phyloP scores from a whole-genome alignment of 2,113 vertebrate genomes.

The Clinocottus analis region DNA sequence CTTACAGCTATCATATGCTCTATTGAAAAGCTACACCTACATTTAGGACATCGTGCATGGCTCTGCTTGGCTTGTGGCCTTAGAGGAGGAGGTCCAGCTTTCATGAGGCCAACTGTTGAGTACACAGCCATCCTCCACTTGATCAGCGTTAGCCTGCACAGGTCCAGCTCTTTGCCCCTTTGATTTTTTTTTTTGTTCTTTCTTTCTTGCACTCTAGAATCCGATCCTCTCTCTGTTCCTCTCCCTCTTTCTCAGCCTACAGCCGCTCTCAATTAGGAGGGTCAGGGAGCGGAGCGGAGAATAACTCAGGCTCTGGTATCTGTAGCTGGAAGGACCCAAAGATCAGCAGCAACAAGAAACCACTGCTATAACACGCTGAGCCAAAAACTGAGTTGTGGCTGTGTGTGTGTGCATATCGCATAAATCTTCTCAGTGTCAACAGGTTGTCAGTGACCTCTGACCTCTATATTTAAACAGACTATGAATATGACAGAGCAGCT shows the following conservation, averaged over 20 bases:
- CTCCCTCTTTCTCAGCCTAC: conserved; percentile 61
- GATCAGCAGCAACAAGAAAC: conserved; percentile 72
- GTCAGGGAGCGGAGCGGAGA: conserved; percentile 76
- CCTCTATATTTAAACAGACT: conserved; percentile 59
- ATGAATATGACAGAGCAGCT: conserved; percentile 52
- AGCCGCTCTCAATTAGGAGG: conserved; percentile 84
- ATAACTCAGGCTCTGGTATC: conserved; percentile 79
- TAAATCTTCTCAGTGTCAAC: conserved; percentile 74
- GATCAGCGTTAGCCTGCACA: conserved; percentile 38
- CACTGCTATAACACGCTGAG: conserved; percentile 45
- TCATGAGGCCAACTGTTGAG: conserved; percentile 66
- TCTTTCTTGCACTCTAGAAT: conserved; percentile 46
- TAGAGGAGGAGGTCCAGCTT: conserved; percentile 49
- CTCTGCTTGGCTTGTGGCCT: conserved; percentile 40
- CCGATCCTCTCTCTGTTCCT: conserved; percentile 43
- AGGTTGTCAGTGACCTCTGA: conserved; percentile 70
- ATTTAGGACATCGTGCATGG: conserved; percentile 30
- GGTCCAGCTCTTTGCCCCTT: conserved; percentile 45
- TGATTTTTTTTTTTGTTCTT: conserved; percentile 62
- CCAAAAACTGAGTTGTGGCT: conserved; percentile 41
- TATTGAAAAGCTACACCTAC: conserved; percentile 15
- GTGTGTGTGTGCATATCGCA: conserved; percentile 24
- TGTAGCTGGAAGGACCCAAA: conserved; percentile 69
- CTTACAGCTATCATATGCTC: conserved; percentile 23
- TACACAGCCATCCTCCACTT: conserved; percentile 25